Evolutionary conservation across 37 sponge, comb jelly and placozoan species (phyloP), one percentile per base, ranked within the genome.

Genomic region (Aplysina aerophoba): DNA sequence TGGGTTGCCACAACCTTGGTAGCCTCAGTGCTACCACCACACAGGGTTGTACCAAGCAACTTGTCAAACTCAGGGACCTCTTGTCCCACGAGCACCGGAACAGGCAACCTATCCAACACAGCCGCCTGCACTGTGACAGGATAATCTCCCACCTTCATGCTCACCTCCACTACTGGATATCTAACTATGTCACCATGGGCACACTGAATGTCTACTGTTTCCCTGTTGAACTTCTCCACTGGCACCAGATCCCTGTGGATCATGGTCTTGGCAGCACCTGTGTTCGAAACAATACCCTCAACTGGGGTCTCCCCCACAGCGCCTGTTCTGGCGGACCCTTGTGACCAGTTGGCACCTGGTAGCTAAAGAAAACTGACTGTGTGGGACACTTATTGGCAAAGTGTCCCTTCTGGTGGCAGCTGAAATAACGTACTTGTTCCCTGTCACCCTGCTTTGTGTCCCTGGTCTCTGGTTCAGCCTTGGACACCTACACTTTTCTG

Each of bases 161-260:
- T 53, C 35, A 87, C 81, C 36, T 66, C 58, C 17, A 67, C 79
- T 5, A 81, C 31, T 21, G 87, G 87, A 69, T 87, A 87, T 8
- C 36, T 37, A 57, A 60, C 35, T 14, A 38, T 44, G 38, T 81
- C 56, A 8, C 87, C 87, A 66, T 87, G 87, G n/a, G 81, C 87
- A 67, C 87, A 87, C 5, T 59, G 21, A 35, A 87, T 65, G 12
- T 74, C 25, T 13, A 87, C 58, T 65, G 31, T 33, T 1, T 61
- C 67, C 19, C 41, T 39, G 17, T 28, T 60, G 28, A 64, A 65
- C 27, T 41, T 79, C 19, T 80, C 57, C 24, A 22, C n/a, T 55
- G 81, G 35, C n/a, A 87, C 81, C 58, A 87, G 71, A 15, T 87
- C 81, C 17, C 58, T 81, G 34, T 40, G 81, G 36, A 87, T 81